A percentile compares a stretch with the other conserved stretches of the same genome.
These are phyloP conservation scores for Perodicticus potto DNA, from an alignment of 2,797 vertebrate species.

Conservation along the genomic window DNA sequence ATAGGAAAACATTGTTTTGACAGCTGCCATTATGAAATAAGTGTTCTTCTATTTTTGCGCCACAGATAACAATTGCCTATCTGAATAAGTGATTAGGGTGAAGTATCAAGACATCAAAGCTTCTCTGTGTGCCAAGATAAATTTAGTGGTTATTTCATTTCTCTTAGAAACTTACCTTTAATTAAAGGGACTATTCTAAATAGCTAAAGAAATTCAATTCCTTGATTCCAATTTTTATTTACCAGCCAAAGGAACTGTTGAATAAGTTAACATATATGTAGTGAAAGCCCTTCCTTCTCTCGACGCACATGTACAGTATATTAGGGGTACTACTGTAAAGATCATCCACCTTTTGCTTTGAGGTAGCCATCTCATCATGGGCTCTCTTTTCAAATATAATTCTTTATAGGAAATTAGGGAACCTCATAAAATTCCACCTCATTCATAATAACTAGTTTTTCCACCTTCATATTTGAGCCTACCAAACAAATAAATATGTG, in stretches of 20 bases:
- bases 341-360: not conserved
- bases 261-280: not conserved
- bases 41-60: slow-evolving; percentile 44
- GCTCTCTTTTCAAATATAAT: not conserved
- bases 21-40: slow-evolving; percentile 58
- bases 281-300: not conserved
- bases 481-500: not conserved
- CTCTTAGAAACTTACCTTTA: not conserved
- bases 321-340: not conserved
- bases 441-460: not conserved
- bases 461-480: not conserved
- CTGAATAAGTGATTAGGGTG: slow-evolving; percentile 35
- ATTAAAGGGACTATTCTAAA: slow-evolving; percentile 25
- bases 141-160: slow-evolving; percentile 8
- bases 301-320: not conserved
- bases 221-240: slow-evolving; percentile 15
- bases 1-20: slow-evolving; percentile 66
- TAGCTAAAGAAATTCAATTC: not conserved
- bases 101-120: slow-evolving; percentile 54
- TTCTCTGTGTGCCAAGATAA: not conserved
- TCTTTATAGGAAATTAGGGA: not conserved
- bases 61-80: slow-evolving; percentile 45
- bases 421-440: not conserved
- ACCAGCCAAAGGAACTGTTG: not conserved
- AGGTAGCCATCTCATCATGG: not conserved